phyloP scores from a whole-genome alignment of 2,797 vertebrate genomes.

The Holocentrus rufus region DNA sequence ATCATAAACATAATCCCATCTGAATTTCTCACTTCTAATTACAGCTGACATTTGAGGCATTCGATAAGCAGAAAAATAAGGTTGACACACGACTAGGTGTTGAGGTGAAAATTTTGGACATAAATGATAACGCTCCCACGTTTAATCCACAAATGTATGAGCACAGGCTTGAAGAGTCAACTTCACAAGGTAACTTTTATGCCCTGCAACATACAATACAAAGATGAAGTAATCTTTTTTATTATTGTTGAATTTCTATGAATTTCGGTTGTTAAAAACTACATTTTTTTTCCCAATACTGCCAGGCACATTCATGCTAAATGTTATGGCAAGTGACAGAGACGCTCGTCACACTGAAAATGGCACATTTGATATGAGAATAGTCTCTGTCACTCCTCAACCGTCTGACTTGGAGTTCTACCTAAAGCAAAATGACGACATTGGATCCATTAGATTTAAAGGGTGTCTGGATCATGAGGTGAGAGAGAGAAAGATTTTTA shows the following conservation, averaged over 20 bases:
- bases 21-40: slow-evolving; percentile 4
- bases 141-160: slow-evolving; percentile 42
- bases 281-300: slow-evolving; percentile 11
- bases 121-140: slow-evolving; percentile 78
- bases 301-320: slow-evolving; percentile 51
- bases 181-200: slow-evolving; percentile 70
- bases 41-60: slow-evolving; percentile 72
- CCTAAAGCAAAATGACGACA: neutral
- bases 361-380: slow-evolving; percentile 60
- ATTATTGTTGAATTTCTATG: no score
- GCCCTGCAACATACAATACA: neutral
- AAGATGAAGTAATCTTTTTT: neutral
- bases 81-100: slow-evolving; percentile 71
- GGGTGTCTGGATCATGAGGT: slow-evolving; percentile 82
- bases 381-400: slow-evolving; percentile 67
- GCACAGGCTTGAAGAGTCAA: slow-evolving; percentile 63
- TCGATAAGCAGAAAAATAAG: accelerated
- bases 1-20: no score
- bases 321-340: slow-evolving; percentile 53
- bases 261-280: no score
- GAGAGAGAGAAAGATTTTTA: slow-evolving; percentile 2
- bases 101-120: slow-evolving; percentile 69
- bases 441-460: slow-evolving; percentile 70
- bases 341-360: slow-evolving; percentile 47
- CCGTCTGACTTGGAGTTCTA: slow-evolving; percentile 68